These are phyloP conservation scores for Drosophila leonis DNA, from an alignment of 2,888 invertebrate genomes.

Conservation along the genomic window DNA sequence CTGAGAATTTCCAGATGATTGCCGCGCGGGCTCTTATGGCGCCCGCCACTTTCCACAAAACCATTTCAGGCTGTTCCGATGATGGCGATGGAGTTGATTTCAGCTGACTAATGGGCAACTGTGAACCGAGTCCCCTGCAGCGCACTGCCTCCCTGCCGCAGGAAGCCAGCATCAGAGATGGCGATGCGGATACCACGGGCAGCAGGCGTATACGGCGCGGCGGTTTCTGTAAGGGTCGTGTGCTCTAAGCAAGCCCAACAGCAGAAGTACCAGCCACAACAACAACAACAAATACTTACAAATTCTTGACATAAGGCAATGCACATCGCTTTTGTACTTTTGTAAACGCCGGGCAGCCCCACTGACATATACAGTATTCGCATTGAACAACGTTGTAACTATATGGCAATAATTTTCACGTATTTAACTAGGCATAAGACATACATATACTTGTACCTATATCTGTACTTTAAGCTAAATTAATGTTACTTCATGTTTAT, in stretches of 20 bases:
- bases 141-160: constrained; percentile 77
- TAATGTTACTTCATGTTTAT: constrained; percentile 37
- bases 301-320: constrained; percentile 30
- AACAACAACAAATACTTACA: constrained; percentile 10
- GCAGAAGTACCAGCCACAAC: not conserved
- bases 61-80: constrained; percentile 84
- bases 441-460: constrained; percentile 9
- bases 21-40: constrained; percentile 84
- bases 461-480: constrained; percentile 19
- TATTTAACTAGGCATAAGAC: constrained; percentile 67
- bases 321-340: constrained; percentile 68
- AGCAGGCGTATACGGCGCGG: constrained; percentile 70
- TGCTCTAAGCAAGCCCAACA: constrained; percentile 48
- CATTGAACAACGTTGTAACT: constrained; percentile 82
- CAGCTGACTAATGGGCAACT: constrained; percentile 84
- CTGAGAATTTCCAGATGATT: constrained; percentile 85
- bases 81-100: constrained; percentile 84
- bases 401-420: constrained; percentile 82
- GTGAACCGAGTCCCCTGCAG: constrained; percentile 70
- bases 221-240: constrained; percentile 80
- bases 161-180: constrained; percentile 28
- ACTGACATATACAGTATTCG: constrained; percentile 61
- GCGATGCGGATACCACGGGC: constrained; percentile 25
- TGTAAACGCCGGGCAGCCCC: constrained; percentile 42
- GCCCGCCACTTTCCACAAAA: constrained; percentile 85